Percentiles rank a stretch among this genome's conserved stretches.
Evolutionary conservation across 2,797 vertebrate species (phyloP).

Genomic region (Coranthus polyacanthus): DNA sequence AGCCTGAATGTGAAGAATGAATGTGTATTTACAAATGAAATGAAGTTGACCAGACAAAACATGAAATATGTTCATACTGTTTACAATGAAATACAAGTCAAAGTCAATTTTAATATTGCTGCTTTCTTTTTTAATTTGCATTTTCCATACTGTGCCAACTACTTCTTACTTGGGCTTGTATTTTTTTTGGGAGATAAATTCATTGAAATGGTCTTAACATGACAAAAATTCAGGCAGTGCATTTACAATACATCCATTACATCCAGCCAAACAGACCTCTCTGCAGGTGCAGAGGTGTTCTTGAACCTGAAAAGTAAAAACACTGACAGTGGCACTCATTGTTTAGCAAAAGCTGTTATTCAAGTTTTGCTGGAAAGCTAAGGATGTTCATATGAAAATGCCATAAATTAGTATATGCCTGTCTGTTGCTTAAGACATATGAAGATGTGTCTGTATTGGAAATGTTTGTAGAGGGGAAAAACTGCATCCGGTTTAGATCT

Average conservation of each 20-base stretch:
- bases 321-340: not conserved
- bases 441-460: not conserved
- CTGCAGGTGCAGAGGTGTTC: not conserved
- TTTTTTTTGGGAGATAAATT: not conserved
- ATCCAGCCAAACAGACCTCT: no score
- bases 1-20: no score
- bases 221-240: not conserved
- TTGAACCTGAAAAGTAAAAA: slow-evolving; percentile 4
- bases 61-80: no score
- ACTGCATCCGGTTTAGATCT: no score
- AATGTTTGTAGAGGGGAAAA: not conserved
- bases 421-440: not conserved
- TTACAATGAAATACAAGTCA: no score
- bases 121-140: no score
- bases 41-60: no score
- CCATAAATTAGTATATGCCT: not conserved
- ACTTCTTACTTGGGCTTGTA: no score
- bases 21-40: no score
- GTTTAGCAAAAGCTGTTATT: not conserved
- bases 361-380: not conserved
- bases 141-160: no score
- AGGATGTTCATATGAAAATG: not conserved
- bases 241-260: not conserved
- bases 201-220: not conserved
- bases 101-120: no score